Evolutionary conservation across 1,140 invertebrate genomes (phyloP), one percentile per base, ranked within the genome.

Genomic region (Macrosteles quadrilineatus): DNA sequence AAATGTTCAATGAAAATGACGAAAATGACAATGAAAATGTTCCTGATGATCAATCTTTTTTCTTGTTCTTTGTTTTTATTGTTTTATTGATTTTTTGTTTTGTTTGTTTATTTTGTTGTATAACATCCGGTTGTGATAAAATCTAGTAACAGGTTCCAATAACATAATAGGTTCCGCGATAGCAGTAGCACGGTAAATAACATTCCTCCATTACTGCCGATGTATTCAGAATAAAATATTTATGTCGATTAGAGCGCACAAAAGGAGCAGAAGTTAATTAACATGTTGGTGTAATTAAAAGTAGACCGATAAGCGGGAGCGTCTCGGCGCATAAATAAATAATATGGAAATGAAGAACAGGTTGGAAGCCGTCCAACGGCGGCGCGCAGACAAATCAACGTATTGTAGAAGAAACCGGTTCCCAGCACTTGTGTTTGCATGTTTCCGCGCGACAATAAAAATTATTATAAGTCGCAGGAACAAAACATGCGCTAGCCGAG

Each of bases 211-310:
- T 59, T 59, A 59, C 55, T 21, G 55, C 21, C 25, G 23, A 59
- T 59, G 21, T 29, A 59, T 59, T 59, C 55, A 25, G 55, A 59
- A 59, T 59, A 59, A 59, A 59, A 59, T 59, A 59, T 59, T 59
- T 59, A 59, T 59, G 55, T 59, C 23, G 55, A 59, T 59, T 59
- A 59, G 55, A 59, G 27, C 55, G 23, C 55, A 59, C 55, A 59
- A 59, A 59, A 59, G 55, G 55, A 59, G 55, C 21, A 59, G 23
- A 25, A 50, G 55, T 59, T 59, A 59, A 59, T 59, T 59, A 59
- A 59, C 55, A 59, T 59, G 55, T 59, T 25, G 55, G 4, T 9
- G 55, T 59, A 59, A 59, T 59, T 59, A 59, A 59, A 59, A 59
- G 55, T 59, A n/a, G 55, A 29, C 21, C 55, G 55, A 59, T 59